A percentile compares a stretch with the other conserved stretches of the same genome.
phyloP scores from a whole-genome alignment of 2,888 invertebrate genomes.

The Brenthis hecate region DNA sequence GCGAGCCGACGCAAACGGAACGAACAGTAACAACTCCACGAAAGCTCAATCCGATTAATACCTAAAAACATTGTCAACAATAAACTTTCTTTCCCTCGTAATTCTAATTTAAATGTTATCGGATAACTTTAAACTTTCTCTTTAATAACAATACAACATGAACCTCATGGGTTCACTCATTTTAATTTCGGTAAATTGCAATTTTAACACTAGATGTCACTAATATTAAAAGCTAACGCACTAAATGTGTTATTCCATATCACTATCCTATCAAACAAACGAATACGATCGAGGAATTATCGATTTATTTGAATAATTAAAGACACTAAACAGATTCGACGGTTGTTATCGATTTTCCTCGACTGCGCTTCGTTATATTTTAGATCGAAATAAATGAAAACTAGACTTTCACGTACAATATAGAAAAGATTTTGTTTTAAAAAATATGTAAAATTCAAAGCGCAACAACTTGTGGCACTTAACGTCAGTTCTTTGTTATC shows the following conservation, averaged over 20 bases:
- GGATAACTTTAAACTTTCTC: constrained; percentile 77
- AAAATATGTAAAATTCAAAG: constrained; percentile 52
- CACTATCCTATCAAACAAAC: constrained; percentile 40
- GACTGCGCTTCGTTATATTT: constrained; percentile 34
- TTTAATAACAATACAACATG: constrained; percentile 80
- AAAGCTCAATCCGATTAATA: constrained; percentile 79
- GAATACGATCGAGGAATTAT: constrained; percentile 33
- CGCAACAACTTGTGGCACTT: constrained; percentile 68
- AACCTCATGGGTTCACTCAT: constrained; percentile 64
- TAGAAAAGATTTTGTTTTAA: constrained; percentile 50
- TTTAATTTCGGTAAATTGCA: constrained; percentile 69
- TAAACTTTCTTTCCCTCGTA: constrained; percentile 73
- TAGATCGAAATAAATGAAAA: constrained; percentile 31
- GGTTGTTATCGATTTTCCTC: constrained; percentile 39
- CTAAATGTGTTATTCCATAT: constrained; percentile 53
- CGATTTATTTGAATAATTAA: constrained; percentile 11
- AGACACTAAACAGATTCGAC: constrained; percentile 9
- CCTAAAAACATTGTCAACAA: constrained; percentile 82
- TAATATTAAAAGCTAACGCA: constrained; percentile 80
- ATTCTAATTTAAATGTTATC: constrained; percentile 75
- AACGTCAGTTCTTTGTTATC: constrained; percentile 65
- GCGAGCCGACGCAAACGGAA: constrained; percentile 47
- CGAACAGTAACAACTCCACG: constrained; percentile 68
- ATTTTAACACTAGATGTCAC: constrained; percentile 80
- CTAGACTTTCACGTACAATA: constrained; percentile 45